Conservation (phyloP, 2,113 vertebrate genomes). For the Saguinus midas region DNA sequence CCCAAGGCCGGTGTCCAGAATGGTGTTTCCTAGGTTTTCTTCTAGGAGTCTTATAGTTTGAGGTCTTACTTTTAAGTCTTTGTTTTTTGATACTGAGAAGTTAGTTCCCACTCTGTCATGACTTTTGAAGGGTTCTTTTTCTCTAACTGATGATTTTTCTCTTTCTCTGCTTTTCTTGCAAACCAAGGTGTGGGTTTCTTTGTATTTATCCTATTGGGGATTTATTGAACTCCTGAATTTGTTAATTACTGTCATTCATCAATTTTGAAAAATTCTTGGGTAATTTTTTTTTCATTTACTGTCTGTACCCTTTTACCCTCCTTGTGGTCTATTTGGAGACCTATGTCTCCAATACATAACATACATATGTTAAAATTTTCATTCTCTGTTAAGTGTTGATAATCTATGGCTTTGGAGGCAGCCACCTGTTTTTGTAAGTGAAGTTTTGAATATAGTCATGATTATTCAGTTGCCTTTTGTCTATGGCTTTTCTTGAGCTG, state of each 20-base stretch:
- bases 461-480: background rate
- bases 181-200: background rate
- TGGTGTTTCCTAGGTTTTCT: too few species aligned
- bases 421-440: conserved; percentile 2
- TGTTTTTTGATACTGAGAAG: background rate
- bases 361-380: background rate
- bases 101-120: background rate
- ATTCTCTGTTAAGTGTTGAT: background rate
- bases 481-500: background rate
- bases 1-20: too few species aligned
- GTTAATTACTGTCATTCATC: background rate
- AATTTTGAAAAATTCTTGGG: background rate
- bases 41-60: too few species aligned
- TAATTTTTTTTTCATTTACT: background rate
- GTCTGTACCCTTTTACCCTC: background rate
- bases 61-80: background rate
- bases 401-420: background rate
- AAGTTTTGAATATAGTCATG: background rate
- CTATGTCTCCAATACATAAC: background rate
- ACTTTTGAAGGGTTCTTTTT: background rate
- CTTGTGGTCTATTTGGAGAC: background rate
- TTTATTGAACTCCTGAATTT: background rate
- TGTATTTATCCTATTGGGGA: background rate
- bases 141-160: background rate
- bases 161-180: background rate